These are phyloP conservation scores for Orius insidiosus DNA, from an alignment of 1,140 invertebrate genomes.

Conservation along the genomic window DNA sequence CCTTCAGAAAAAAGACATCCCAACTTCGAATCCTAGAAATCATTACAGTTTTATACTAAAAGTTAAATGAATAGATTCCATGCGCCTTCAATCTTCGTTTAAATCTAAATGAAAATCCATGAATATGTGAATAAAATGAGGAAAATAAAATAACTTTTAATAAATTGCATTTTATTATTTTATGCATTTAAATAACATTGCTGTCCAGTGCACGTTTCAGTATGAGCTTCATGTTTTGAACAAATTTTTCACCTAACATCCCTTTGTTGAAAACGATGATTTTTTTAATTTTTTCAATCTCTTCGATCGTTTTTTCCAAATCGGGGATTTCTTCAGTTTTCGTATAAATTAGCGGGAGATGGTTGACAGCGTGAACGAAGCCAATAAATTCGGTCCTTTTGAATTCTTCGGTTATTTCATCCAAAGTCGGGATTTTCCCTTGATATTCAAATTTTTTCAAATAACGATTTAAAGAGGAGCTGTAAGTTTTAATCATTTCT, in stretches of 20 bases:
- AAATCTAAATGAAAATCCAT: no score
- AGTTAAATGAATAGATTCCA: no score
- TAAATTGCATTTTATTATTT: no score
- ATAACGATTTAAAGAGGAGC: background rate
- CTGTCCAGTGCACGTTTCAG: background rate
- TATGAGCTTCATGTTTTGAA: background rate
- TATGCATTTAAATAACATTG: background rate
- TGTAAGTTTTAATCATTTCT: background rate
- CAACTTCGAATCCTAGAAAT: no score
- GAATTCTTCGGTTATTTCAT: background rate
- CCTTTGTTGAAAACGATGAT: background rate
- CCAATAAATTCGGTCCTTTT: conserved; percentile 1
- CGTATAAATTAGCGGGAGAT: background rate
- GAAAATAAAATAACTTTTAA: no score
- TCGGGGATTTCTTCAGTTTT: background rate
- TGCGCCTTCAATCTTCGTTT: no score
- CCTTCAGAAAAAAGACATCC: no score
- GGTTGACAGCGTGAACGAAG: conserved; percentile 1
- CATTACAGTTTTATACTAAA: no score
- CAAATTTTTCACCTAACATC: background rate
- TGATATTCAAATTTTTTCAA: background rate
- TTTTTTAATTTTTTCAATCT: background rate
- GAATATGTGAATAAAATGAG: no score
- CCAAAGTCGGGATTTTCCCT: background rate
- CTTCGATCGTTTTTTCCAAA: conserved; percentile 1